Evolutionary conservation across 2,888 invertebrate species (phyloP), one percentile per base, ranked within the genome.

Genomic region (Ormyrus rosae): DNA sequence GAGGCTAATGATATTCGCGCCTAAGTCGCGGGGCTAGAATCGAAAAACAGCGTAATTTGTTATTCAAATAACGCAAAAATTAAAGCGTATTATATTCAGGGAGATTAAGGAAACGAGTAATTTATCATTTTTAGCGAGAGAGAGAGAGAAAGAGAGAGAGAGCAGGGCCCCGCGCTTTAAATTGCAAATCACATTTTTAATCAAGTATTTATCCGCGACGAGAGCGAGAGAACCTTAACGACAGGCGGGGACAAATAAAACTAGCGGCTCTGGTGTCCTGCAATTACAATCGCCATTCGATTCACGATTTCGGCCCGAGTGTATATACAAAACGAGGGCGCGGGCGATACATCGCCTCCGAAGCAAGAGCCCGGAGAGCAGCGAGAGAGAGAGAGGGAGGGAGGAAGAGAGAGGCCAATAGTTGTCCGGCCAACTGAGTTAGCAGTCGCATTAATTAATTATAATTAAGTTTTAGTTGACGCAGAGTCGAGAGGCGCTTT

Each of bases 391-490:
- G 78, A 76, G 82, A 65, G 83, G 75, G 82, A 13, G 34, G 45
- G 53, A 6, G 82, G 78, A 75, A 68, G 69, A 80, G 82, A 80
- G 71, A 82, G 85, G 88, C 86, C 88, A 89, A 89, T 89, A 89
- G 87, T 88, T 88, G 86, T 89, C 86, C 89, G 83, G 85, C 85
- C 86, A 85, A 86, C 85, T 85, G 85, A 86, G 87, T 88, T 88
- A 86, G 93, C 93, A 94, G 94, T 93, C 93, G 94, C 94, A 94
- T 94, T 94, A 94, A 94, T 95, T 95, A 95, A 95, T 95, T 95
- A 94, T 95, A 95, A 95, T 95, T 94, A 94, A 95, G 95, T 95
- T 95, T 95, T 94, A 94, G 95, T 94, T 94, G 93, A 93, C 93
- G 93, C 92, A 50, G 71, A 92, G 87, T 87, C 86, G 88, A 85